Conservation (phyloP, 1,140 invertebrate genomes). For the Aphis craccivora region DNA sequence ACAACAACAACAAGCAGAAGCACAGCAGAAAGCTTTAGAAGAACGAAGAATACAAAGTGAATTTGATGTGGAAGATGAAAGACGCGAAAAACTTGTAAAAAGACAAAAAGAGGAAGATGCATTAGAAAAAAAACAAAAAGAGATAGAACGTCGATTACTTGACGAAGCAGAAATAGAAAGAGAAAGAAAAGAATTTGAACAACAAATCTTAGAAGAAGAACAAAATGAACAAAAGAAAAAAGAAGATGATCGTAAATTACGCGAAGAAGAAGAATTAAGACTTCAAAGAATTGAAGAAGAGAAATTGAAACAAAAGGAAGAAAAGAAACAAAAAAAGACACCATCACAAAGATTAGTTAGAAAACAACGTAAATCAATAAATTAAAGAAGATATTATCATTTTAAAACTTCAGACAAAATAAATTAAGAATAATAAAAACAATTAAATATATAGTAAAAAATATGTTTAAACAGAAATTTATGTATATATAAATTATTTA, state of each 20-base stretch:
- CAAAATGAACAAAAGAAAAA: neutral
- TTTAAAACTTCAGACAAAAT: neutral
- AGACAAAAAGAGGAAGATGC: neutral
- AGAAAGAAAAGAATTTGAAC: neutral
- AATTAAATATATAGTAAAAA: neutral
- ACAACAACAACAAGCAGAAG: neutral
- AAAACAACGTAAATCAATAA: neutral
- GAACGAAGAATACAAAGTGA: neutral
- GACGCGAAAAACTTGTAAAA: neutral
- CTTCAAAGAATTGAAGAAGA: neutral
- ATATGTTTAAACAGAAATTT: neutral
- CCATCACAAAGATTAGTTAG: neutral
- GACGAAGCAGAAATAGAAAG: neutral
- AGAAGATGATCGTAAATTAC: neutral
- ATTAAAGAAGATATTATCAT: neutral
- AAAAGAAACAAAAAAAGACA: neutral
- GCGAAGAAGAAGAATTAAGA: neutral
- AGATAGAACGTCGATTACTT: neutral
- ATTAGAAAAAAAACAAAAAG: neutral
- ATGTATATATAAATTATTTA: neutral
- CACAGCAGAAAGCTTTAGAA: neutral
- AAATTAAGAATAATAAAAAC: neutral
- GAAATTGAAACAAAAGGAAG: neutral
- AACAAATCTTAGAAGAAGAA: neutral
- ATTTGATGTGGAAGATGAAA: neutral